Conservation (phyloP, 2,113 vertebrate species). For the Podilymbus podiceps region DNA sequence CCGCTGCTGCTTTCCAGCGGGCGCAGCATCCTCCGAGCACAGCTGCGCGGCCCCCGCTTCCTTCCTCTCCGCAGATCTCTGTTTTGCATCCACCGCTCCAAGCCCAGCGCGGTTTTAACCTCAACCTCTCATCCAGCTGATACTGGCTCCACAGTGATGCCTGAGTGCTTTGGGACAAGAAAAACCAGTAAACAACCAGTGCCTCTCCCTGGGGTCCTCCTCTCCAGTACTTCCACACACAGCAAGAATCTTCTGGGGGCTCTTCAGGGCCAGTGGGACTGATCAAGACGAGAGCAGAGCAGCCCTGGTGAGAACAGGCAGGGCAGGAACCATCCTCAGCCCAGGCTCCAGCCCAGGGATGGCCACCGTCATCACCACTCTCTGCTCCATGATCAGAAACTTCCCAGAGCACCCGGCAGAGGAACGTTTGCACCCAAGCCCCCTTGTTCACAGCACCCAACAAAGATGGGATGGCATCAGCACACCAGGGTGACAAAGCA, state of each 20-base stretch:
- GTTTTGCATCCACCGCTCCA: background rate
- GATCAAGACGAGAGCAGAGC: background rate
- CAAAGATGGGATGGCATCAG: background rate
- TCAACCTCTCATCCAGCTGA: background rate
- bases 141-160: accelerated
- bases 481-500: accelerated
- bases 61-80: background rate
- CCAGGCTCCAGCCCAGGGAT: background rate
- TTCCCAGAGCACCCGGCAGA: background rate
- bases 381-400: background rate
- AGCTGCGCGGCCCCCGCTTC: slow-evolving; percentile 26
- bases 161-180: accelerated
- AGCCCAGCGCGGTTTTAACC: accelerated
- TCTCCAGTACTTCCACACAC: background rate
- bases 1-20: background rate
- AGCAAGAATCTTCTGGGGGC: background rate
- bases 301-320: background rate
- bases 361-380: background rate
- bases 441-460: background rate
- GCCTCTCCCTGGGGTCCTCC: accelerated
- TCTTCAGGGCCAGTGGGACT: background rate
- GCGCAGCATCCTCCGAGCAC: background rate
- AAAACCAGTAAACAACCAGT: accelerated
- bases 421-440: background rate
- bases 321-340: background rate